Evolutionary conservation across 2,113 vertebrate genomes (phyloP), one percentile per base, ranked within the genome.

Genomic region (Nasalis larvatus): DNA sequence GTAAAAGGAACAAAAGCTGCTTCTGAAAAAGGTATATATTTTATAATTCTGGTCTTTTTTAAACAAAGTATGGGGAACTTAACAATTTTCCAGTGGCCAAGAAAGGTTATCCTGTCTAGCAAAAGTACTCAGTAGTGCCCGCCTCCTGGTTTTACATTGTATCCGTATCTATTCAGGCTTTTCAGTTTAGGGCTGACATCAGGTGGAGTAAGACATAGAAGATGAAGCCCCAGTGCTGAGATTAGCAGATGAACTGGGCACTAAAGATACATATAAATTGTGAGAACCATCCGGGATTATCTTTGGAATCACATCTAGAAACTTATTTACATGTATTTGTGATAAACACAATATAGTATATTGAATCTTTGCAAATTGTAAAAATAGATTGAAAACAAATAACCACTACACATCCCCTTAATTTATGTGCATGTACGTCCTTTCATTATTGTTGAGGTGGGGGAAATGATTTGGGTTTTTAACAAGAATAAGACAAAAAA

Each of bases 301-400:
- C 98, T 96, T 96, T 97, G 97, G 96, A 93, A 87, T 97, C 87
- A 97, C 37, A 92, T 85, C 92, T 95, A 95, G 97, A 96, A 83
- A 78, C 76, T 96, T 69, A 84, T 96, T 97, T 96, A 97, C 32
- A 90, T 16, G 60, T 94, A 95, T 78, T 85, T 94, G 83, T 96
- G n/a, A 49, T 93, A 97, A 96, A 96, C 45, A 35, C 90, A 92
- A 92, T 58, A 71, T 17, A 94, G 81, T 37, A 37, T 60, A 92
- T 80, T 27, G 80, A 89, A n/a, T 13, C 40, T 74, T 17, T 86
- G 86, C 54, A 97, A 97, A 95, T 96, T 97, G 47, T 88, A 97
- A 89, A 81, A 84, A 73, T 71, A 54, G 54, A 71, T 20, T 66
- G 76, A 92, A 96, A 91, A 80, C 93, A 63, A 89, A 89, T 89